Evolutionary conservation across 2,113 vertebrate genomes (phyloP).

Genomic region (Mesitornis unicolor): DNA sequence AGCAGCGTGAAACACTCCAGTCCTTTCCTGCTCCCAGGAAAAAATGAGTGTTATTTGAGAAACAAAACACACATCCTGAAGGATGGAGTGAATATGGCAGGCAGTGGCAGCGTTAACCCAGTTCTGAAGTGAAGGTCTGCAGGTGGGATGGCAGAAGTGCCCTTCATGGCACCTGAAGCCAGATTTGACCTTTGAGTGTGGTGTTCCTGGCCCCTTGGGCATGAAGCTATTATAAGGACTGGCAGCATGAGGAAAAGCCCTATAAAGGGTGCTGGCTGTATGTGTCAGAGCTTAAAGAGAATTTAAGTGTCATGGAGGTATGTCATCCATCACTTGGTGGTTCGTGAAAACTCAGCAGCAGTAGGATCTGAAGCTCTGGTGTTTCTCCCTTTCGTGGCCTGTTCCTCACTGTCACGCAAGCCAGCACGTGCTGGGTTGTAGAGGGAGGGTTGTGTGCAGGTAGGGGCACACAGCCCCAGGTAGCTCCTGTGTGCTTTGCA

Average conservation of each 20-base stretch:
- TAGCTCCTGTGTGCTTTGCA: not conserved
- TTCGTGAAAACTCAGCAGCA: not conserved
- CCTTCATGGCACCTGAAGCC: not conserved
- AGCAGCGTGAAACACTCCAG: not conserved
- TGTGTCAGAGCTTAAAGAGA: not conserved
- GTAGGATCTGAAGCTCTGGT: not conserved
- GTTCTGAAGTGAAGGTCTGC: not conserved
- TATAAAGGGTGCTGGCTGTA: not conserved
- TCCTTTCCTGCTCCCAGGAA: not conserved
- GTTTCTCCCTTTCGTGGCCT: not conserved
- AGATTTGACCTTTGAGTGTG: not conserved
- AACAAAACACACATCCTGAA: fast-evolving
- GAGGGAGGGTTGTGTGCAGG: not conserved
- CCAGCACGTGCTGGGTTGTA: not conserved
- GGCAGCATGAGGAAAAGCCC: not conserved
- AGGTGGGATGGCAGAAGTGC: not conserved
- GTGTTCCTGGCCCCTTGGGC: fast-evolving
- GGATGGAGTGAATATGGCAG: not conserved
- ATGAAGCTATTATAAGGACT: not conserved
- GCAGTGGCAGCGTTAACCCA: not conserved
- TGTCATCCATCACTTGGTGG: not conserved
- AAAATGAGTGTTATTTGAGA: not conserved
- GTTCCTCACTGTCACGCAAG: not conserved
- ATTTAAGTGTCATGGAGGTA: not conserved
- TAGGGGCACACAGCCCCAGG: not conserved